phyloP scores from a whole-genome alignment of 2,888 invertebrate species.

The Melipona beecheii region DNA sequence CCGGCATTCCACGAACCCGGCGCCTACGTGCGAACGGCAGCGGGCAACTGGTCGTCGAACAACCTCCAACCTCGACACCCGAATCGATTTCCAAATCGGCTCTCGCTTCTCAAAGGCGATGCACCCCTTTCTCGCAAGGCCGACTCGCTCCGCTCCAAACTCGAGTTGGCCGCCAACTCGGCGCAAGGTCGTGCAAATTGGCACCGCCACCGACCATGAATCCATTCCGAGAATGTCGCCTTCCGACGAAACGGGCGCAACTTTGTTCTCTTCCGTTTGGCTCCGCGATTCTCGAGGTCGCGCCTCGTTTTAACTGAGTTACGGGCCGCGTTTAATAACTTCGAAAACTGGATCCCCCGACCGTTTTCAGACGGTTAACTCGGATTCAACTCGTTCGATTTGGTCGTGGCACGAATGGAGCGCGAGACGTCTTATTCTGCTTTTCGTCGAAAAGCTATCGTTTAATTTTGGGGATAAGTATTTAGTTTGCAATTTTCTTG shows the following conservation, averaged over 20 bases:
- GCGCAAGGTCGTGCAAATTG: slow-evolving; percentile 71
- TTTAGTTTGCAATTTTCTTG: too few relatives aligned
- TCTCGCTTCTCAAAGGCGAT: not conserved
- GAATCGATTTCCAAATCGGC: slow-evolving; percentile 1
- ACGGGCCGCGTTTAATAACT: slow-evolving; percentile 7
- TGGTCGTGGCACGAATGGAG: not conserved
- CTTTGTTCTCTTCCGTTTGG: slow-evolving; percentile 29
- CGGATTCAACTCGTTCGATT: not conserved
- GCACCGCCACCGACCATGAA: slow-evolving; percentile 66
- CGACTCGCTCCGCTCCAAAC: slow-evolving; percentile 45
- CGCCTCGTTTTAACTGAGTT: slow-evolving; percentile 16
- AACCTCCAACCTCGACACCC: not conserved
- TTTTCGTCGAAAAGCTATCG: too few relatives aligned
- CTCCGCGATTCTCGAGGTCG: slow-evolving; percentile 26
- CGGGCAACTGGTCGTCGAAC: slow-evolving; percentile 6
- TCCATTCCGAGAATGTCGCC: slow-evolving; percentile 62
- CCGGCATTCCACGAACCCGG: slow-evolving; percentile 68
- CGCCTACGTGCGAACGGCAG: slow-evolving; percentile 55
- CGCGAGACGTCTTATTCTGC: too few relatives aligned
- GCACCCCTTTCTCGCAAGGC: not conserved
- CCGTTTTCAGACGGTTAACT: not conserved
- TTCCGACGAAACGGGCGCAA: slow-evolving; percentile 51
- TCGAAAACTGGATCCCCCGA: not conserved
- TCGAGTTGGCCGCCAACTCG: slow-evolving; percentile 67
- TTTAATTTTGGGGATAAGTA: too few relatives aligned